phyloP scores from a whole-genome alignment of 2,888 invertebrate genomes.

The Sinodicranocentrus sp. region DNA sequence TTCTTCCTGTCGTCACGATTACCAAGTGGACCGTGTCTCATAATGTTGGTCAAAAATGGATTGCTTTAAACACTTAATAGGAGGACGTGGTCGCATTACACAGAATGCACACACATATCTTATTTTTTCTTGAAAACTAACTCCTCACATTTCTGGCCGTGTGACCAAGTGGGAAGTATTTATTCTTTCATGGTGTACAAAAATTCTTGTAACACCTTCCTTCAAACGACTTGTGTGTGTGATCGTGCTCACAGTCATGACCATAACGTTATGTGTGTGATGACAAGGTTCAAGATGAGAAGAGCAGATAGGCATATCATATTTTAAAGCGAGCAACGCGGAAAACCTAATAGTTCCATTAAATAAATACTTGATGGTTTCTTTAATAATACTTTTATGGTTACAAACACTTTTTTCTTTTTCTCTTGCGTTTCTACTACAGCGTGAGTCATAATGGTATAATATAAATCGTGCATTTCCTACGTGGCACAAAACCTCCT shows the following conservation, averaged over 20 bases:
- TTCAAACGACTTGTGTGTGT: constrained; percentile 29
- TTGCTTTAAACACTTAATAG: no score
- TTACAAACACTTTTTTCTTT: constrained; percentile 50
- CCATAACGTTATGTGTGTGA: constrained; percentile 40
- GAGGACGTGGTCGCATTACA: no score
- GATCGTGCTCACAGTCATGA: constrained; percentile 52
- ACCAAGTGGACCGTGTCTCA: constrained; percentile 20
- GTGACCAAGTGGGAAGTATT: constrained; percentile 6
- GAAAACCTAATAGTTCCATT: constrained; percentile 61
- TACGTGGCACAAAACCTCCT: neutral
- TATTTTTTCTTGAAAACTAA: no score
- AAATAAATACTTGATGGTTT: constrained; percentile 53
- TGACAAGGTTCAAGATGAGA: constrained; percentile 58
- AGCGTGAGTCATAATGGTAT: constrained; percentile 15
- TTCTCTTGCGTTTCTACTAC: neutral
- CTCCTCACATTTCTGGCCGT: neutral
- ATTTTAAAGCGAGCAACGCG: constrained; percentile 37
- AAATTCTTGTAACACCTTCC: constrained; percentile 14
- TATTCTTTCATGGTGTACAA: neutral
- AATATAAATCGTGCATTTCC: constrained; percentile 48
- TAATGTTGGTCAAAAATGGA: neutral
- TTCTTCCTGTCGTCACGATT: constrained; percentile 62
- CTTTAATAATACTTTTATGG: constrained; percentile 4
- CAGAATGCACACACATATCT: no score
- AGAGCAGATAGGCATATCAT: constrained; percentile 56